Conservation (phyloP, 2,888 invertebrate species). For the Autographa gamma region DNA sequence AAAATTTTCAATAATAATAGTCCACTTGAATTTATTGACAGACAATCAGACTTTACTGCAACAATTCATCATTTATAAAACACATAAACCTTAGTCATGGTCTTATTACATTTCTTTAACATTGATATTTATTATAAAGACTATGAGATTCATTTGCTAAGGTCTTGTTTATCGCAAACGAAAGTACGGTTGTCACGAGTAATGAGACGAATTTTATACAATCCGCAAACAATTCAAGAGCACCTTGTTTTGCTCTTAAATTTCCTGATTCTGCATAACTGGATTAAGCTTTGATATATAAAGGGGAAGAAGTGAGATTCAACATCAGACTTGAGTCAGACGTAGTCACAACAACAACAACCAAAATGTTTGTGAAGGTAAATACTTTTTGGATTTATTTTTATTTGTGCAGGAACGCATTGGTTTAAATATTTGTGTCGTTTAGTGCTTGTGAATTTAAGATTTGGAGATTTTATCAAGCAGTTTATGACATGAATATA, state of each 20-base stretch:
- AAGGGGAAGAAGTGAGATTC: constrained; percentile 48
- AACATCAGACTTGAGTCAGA: constrained; percentile 68
- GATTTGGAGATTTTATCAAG: too few species aligned
- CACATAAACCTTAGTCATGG: too few species aligned
- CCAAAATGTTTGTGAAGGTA: constrained; percentile 82
- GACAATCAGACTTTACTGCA: too few species aligned
- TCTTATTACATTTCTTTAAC: too few species aligned
- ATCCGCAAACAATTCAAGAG: constrained; percentile 50
- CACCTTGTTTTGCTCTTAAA: constrained; percentile 37
- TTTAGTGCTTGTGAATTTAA: too few species aligned
- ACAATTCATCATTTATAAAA: too few species aligned
- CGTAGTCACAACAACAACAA: constrained; percentile 71
- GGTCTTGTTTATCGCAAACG: constrained; percentile 29
- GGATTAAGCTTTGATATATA: constrained; percentile 69
- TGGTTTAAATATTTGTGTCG: not conserved
- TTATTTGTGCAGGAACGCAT: not conserved
- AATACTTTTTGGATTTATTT: constrained; percentile 32
- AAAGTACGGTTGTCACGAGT: constrained; percentile 33
- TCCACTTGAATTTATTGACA: too few species aligned
- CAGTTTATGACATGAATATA: too few species aligned
- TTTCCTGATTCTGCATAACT: constrained; percentile 65
- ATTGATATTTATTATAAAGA: too few species aligned
- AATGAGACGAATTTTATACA: constrained; percentile 49
- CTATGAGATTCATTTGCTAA: too few species aligned
- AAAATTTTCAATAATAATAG: too few species aligned